These are phyloP conservation scores for Colius striatus DNA, from an alignment of 2,113 vertebrate genomes.

Conservation along the genomic window DNA sequence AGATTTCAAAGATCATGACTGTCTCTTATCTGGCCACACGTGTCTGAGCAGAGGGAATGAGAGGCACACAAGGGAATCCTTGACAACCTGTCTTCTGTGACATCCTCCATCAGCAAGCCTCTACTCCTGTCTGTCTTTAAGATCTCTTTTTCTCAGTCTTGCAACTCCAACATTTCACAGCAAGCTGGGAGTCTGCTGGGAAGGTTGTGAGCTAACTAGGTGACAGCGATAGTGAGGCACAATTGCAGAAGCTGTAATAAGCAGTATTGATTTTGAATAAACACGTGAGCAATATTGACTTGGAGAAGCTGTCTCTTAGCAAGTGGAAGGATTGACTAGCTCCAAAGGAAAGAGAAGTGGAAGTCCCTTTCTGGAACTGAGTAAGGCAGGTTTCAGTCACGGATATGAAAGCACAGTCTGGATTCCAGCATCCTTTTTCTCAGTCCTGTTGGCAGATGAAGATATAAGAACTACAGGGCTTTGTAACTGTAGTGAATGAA, in stretches of 20 bases:
- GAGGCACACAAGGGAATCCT: not conserved
- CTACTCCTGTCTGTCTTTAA: not conserved
- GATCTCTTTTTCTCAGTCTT: constrained; percentile 1
- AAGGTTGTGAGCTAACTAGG: constrained; percentile 30
- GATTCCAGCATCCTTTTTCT: not conserved
- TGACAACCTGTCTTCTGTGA: not conserved
- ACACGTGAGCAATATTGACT: constrained; percentile 20
- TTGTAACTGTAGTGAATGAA: not conserved
- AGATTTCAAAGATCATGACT: not conserved
- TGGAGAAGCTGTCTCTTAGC: not conserved
- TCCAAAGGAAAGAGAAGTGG: not conserved
- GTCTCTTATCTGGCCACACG: not conserved
- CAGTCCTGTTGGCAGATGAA: not conserved
- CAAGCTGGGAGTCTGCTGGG: not conserved
- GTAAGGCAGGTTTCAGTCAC: not conserved
- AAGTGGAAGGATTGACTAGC: not conserved
- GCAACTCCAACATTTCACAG: not conserved
- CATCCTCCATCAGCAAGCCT: not conserved
- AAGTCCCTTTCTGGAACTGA: not conserved
- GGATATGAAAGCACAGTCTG: not conserved
- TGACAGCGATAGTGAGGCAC: not conserved
- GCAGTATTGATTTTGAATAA: constrained; percentile 55
- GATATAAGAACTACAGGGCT: not conserved
- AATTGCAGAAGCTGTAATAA: constrained; percentile 57
- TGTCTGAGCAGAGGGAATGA: not conserved